Evolutionary conservation across 1,140 invertebrate genomes (phyloP), one percentile per base, ranked within the genome.

Genomic region (Coptotermes formosanus): DNA sequence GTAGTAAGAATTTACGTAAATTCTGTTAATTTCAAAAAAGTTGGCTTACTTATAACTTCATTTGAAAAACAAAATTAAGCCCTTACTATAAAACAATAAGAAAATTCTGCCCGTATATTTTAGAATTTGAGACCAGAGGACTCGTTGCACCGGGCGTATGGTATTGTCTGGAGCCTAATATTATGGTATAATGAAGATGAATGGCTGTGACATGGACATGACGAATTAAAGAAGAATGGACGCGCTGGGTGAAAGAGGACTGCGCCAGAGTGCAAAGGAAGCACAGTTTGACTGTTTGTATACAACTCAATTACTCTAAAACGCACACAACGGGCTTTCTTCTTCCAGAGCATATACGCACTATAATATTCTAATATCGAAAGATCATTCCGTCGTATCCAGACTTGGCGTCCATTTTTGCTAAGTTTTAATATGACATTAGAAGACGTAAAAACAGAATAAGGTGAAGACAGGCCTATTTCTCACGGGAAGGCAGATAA

Each of bases 161-260:
- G 52, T 55, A 19, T 16, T 55, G 52, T 55, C 52, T 16, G 52
- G 52, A 21, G 52, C 52, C 52, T 55, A 55, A 55, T 55, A 25
- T 25, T 25, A 75, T 11, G n/a, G 64, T 75, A n/a, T 75, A 75
- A 75, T 75, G 64, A 75, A 30, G 64, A 75, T 75, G n/a, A 75
- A 75, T 75, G 64, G 64, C n/a, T 25, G 64, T 75, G 25, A 75
- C 64, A 75, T 3, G 64, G n/a, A 30, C 64, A 75, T 75, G 64
- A 75, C 64, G 64, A 75, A 75, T 75, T 75, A 30, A 75, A 75
- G 64, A 75, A 75, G 25, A 75, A 75, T 30, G n/a, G 64, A 30
- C 2, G n/a, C 9, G n/a, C 25, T 75, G 64, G 64, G 64, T 25
- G 25, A 6, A 16, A 12, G 52, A 55, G 52, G 19, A 55, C 52